Evolutionary conservation across 2,113 vertebrate genomes (phyloP).

Genomic region (Oncorhynchus gorbuscha): DNA sequence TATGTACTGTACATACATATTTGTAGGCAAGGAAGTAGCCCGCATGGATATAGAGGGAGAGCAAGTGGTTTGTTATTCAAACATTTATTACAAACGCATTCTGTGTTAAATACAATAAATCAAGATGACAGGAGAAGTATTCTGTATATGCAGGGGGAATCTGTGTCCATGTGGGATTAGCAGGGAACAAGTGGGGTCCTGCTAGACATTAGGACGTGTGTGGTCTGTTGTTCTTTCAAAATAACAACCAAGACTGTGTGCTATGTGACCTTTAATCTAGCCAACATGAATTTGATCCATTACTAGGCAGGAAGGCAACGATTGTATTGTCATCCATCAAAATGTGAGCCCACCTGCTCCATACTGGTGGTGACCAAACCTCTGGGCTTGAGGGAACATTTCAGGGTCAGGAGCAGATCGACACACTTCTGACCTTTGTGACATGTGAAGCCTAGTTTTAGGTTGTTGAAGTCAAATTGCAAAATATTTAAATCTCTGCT

Average conservation of each 20-base stretch:
- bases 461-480: background rate
- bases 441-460: background rate
- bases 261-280: constrained; percentile 77
- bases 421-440: constrained; percentile 37
- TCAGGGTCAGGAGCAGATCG: background rate
- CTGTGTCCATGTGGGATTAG: constrained; percentile 45
- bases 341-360: constrained; percentile 54
- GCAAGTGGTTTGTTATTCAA: background rate
- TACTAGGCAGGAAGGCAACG: constrained; percentile 50
- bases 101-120: constrained; percentile 56
- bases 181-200: constrained; percentile 36
- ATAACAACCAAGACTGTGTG: constrained; percentile 68
- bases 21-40: background rate
- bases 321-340: constrained; percentile 61
- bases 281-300: constrained; percentile 71
- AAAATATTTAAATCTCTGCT: background rate
- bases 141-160: constrained; percentile 35
- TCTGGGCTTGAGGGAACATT: constrained; percentile 28
- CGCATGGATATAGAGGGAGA: background rate
- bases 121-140: constrained; percentile 53
- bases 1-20: background rate
- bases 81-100: constrained; percentile 39
- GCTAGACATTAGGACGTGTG: constrained; percentile 48
- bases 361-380: constrained; percentile 48
- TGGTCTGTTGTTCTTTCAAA: constrained; percentile 72